A percentile compares a stretch with the other conserved stretches of the same genome.
phyloP scores from a whole-genome alignment of 2,797 vertebrate genomes.

The Staurois parvus region DNA sequence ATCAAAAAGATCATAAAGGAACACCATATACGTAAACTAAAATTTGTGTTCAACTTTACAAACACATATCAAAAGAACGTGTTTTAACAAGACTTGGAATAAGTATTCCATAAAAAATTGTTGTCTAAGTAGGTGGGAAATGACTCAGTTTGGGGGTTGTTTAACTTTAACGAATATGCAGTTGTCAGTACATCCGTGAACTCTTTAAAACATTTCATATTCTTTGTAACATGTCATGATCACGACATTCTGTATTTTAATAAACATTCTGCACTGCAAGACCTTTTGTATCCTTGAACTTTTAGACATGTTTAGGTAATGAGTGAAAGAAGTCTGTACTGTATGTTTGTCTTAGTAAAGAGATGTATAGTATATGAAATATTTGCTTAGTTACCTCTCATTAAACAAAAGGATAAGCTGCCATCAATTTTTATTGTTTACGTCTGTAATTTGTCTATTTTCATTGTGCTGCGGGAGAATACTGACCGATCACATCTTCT shows the following conservation, averaged over 20 bases:
- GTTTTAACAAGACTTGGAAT: slow-evolving; percentile 31
- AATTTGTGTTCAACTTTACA: not conserved
- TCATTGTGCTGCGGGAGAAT: no score
- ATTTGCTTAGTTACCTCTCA: no score
- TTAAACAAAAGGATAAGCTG: no score
- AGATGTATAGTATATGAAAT: no score
- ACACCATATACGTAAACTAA: not conserved
- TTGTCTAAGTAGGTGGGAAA: slow-evolving; percentile 34
- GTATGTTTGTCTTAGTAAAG: not conserved
- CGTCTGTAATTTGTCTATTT: no score
- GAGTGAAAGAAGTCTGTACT: not conserved
- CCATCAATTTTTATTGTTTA: no score
- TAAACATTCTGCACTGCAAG: not conserved
- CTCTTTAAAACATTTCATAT: slow-evolving; percentile 1
- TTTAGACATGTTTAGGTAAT: not conserved
- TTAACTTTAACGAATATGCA: slow-evolving; percentile 16
- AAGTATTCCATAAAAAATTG: slow-evolving; percentile 20
- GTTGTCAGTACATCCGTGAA: slow-evolving; percentile 4
- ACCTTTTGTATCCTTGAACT: not conserved
- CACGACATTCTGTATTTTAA: not conserved
- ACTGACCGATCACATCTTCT: no score
- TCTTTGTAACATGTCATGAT: slow-evolving; percentile 8
- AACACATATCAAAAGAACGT: slow-evolving; percentile 2
- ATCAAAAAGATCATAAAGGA: not conserved
- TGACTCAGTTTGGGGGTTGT: slow-evolving; percentile 32